These are phyloP conservation scores for Pissodes strobi DNA, from an alignment of 1,140 invertebrate species.

Conservation along the genomic window DNA sequence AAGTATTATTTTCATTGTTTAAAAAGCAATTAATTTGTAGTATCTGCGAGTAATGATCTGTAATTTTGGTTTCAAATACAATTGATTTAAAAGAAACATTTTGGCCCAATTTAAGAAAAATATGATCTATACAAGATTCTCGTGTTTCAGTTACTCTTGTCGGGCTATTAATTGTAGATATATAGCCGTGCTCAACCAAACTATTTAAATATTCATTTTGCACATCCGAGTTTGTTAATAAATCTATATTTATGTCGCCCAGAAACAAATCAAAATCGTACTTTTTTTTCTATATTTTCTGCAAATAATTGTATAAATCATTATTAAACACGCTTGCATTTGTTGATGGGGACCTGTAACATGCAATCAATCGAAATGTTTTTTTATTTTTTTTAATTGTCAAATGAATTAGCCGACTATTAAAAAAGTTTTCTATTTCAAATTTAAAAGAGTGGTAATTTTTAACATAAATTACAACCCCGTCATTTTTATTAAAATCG, in stretches of 20 bases:
- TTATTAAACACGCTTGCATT: background rate
- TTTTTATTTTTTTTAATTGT: background rate
- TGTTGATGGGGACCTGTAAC: too few relatives aligned
- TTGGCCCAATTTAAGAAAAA: background rate
- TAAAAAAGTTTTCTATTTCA: too few relatives aligned
- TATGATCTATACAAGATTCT: background rate
- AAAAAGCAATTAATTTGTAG: too few relatives aligned
- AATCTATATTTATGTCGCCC: slow-evolving; percentile 4
- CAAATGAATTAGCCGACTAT: background rate
- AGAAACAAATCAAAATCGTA: background rate
- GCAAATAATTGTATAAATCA: background rate
- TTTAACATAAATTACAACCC: too few relatives aligned
- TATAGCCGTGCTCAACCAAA: too few relatives aligned
- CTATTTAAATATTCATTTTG: background rate
- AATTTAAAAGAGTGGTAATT: too few relatives aligned
- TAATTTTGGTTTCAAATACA: background rate
- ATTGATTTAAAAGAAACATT: background rate
- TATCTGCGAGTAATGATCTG: background rate
- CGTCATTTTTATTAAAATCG: background rate
- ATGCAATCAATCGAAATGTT: background rate
- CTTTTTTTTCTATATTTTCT: slow-evolving; percentile 8
- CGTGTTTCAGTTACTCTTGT: background rate
- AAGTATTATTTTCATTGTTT: too few relatives aligned
- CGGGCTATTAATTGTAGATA: too few relatives aligned
- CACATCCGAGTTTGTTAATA: background rate